Percentiles rank a stretch among this genome's conserved stretches.
Evolutionary conservation across 2,113 vertebrate species (phyloP).

Genomic region (Sisor rabdophorus): DNA sequence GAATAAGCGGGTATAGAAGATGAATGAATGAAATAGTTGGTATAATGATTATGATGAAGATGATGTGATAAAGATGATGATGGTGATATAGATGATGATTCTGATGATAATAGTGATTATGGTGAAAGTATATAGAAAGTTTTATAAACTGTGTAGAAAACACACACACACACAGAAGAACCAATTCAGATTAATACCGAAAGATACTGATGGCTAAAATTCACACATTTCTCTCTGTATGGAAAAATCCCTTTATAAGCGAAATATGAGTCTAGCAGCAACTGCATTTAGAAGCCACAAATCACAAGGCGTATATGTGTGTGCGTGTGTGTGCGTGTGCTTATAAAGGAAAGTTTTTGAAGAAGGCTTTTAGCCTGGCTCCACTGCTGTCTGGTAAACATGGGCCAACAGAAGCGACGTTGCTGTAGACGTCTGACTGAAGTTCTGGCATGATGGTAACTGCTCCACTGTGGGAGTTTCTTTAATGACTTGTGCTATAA

Average conservation of each 20-base stretch:
- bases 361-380: conserved; percentile 9
- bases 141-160: no score
- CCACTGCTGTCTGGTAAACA: not conserved
- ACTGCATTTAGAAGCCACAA: conserved; percentile 21
- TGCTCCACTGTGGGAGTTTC: not conserved
- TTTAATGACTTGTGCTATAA: not conserved
- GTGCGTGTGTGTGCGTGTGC: conserved; percentile 14
- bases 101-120: no score
- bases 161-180: not conserved
- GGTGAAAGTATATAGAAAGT: no score
- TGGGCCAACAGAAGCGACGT: not conserved
- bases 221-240: not conserved
- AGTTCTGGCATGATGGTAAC: not conserved
- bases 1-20: no score
- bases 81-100: no score
- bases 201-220: not conserved
- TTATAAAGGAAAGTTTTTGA: conserved; percentile 9
- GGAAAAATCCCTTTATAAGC: conserved; percentile 5
- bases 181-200: not conserved
- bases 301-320: not conserved
- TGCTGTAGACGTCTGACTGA: not conserved
- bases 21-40: no score
- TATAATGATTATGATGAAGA: no score
- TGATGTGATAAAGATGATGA: no score
- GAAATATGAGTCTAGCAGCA: conserved; percentile 14